A percentile compares a stretch with the other conserved stretches of the same genome.
Conservation (phyloP, 2,113 vertebrate genomes). For the Gymnocephalus cernua region DNA sequence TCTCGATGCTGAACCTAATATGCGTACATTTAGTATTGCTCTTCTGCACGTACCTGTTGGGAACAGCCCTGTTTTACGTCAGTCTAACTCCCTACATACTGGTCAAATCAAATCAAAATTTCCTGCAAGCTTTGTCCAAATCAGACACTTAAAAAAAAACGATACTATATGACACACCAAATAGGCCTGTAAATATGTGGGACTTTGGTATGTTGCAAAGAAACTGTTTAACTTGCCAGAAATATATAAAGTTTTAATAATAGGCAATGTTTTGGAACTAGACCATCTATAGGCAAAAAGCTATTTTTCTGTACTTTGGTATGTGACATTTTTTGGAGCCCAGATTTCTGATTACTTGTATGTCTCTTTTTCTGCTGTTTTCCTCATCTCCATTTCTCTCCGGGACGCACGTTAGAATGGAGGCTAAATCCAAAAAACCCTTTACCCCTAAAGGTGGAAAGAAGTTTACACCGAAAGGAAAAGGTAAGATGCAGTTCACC, state of each 20-base stretch:
- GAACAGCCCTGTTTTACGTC: background rate
- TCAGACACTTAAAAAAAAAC: too few relatives aligned
- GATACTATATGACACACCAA: too few relatives aligned
- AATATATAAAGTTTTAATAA: too few relatives aligned
- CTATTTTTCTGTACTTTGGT: too few relatives aligned
- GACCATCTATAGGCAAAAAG: too few relatives aligned
- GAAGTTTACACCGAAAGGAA: conserved; percentile 76
- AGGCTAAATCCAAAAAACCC: conserved; percentile 75
- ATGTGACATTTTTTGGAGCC: background rate
- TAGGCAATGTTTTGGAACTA: too few relatives aligned
- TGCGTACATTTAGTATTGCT: background rate
- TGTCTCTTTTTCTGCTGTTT: background rate
- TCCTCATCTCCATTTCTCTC: background rate
- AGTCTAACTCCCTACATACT: too few relatives aligned
- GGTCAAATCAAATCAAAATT: background rate
- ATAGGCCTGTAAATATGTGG: background rate
- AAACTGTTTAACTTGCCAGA: too few relatives aligned
- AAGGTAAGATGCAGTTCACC: conserved; percentile 65
- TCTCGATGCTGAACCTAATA: background rate
- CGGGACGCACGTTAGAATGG: conserved; percentile 62
- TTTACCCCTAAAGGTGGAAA: conserved; percentile 76
- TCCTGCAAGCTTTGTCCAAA: background rate
- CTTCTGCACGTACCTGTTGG: background rate
- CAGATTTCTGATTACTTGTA: background rate
- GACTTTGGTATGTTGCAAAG: background rate